These are phyloP conservation scores for Melanostoma scalare DNA, from an alignment of 2,888 invertebrate species.

Conservation along the genomic window DNA sequence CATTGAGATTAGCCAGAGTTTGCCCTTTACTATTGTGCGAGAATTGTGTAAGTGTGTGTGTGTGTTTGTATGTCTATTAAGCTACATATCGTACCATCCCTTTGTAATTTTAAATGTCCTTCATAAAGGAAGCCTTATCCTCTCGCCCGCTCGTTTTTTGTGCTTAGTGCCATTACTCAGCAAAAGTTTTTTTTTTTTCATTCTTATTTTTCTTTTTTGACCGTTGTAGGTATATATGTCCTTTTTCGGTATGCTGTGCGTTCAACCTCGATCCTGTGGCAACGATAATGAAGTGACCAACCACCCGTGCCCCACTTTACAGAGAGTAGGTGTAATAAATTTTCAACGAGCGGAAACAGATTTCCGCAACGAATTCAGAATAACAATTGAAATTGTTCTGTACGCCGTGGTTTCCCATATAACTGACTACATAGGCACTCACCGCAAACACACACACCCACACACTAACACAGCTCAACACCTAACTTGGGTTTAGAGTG, in stretches of 20 bases:
- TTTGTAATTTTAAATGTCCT: slow-evolving; percentile 65
- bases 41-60: slow-evolving; percentile 8
- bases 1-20: slow-evolving; percentile 70
- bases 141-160: slow-evolving; percentile 20
- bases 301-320: slow-evolving; percentile 63
- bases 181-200: slow-evolving; percentile 22
- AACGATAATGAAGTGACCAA: slow-evolving; percentile 73
- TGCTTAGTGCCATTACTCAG: slow-evolving; percentile 55
- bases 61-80: slow-evolving; percentile 3
- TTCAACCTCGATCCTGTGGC: slow-evolving; percentile 68
- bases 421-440: not conserved
- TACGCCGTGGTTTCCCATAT: slow-evolving; percentile 17
- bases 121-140: slow-evolving; percentile 57
- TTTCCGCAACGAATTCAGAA: slow-evolving; percentile 73
- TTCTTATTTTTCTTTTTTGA: slow-evolving; percentile 23
- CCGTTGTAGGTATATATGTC: slow-evolving; percentile 10
- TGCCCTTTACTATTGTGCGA: slow-evolving; percentile 47
- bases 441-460: slow-evolving; percentile 1
- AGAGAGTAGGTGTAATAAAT: slow-evolving; percentile 69
- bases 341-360: slow-evolving; percentile 72
- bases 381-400: slow-evolving; percentile 71
- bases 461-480: no score
- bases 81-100: slow-evolving; percentile 25
- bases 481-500: slow-evolving; percentile 24
- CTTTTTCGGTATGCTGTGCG: slow-evolving; percentile 49